These are phyloP conservation scores for Metopia argyrocephala DNA, from an alignment of 2,888 invertebrate species.

Conservation along the genomic window DNA sequence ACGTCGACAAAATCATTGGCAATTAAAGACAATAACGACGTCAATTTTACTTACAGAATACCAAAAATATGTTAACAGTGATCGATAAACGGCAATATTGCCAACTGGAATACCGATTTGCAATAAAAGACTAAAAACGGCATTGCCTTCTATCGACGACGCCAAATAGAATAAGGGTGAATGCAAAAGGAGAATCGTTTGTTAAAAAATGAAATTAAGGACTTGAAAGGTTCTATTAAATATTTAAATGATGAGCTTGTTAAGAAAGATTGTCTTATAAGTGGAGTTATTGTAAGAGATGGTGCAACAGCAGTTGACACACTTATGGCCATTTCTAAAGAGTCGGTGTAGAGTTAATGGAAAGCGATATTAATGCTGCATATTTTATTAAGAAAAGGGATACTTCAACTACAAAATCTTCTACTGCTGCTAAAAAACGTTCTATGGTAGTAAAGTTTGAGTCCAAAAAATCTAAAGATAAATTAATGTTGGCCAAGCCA, in stretches of 20 bases:
- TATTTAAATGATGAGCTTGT: too few relatives aligned
- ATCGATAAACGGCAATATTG: too few relatives aligned
- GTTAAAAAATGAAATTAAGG: neutral
- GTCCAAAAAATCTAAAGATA: neutral
- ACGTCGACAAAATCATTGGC: too few relatives aligned
- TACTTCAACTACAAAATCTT: neutral
- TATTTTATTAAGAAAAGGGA: constrained; percentile 6
- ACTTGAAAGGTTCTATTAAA: neutral
- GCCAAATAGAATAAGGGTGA: too few relatives aligned
- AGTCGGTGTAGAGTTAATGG: neutral
- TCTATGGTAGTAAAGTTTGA: constrained; percentile 9
- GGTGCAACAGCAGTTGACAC: neutral
- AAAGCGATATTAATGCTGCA: constrained; percentile 3
- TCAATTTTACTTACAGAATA: too few relatives aligned
- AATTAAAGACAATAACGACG: too few relatives aligned
- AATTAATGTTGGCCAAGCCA: neutral
- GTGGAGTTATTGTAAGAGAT: neutral
- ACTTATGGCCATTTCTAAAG: neutral
- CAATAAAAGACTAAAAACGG: too few relatives aligned
- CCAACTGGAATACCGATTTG: too few relatives aligned
- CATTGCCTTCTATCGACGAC: too few relatives aligned
- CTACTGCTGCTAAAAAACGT: neutral
- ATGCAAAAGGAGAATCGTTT: neutral
- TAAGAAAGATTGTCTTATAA: neutral
- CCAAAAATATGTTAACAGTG: too few relatives aligned